Base-by-base conservation (phyloP, 2,113 vertebrate genomes). In the Coregonus clupeaformis region DNA sequence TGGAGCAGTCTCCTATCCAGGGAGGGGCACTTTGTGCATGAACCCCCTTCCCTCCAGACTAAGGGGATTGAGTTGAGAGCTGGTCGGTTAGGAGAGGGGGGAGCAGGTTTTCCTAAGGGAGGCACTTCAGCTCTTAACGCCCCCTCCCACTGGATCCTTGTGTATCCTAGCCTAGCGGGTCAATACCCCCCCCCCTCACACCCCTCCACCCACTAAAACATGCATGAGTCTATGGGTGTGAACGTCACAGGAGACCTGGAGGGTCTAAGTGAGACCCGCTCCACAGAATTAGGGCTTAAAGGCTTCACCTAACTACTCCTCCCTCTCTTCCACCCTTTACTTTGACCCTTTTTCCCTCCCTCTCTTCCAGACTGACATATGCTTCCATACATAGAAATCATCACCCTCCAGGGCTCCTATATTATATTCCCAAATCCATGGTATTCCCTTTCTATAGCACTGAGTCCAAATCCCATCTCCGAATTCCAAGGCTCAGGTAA, bases 211-310 rank as follows among this genome's bases (percentile, higher is more conserved):
- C 75, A 79, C 85, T 93, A 88, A 92, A 92, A 92, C 88, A 90
- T 91, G 90, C 87, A 93, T 92, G 92, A 93, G 89, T 79, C 77
- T 83, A 78, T 75, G 88, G 81, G 87, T 78, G 69, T 65, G 76
- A 83, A 83, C 14, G 66, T 80, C 82, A 81, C 74, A 55, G 73
- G 80, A 86, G 82, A 86, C 80, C 84, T 84, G 52, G 52, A 81
- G 25, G 81, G 83, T 79, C 84, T 88, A 86, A 89, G 86, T 90
- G 84, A 85, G 81, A 80, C 80, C 79, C 82, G 86, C 81, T 81
- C 85, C 79, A 52, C 42, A 72, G 87, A 89, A 89, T 91, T 88
- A 90, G 47, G 79, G 86, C 71, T n/a, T 79, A 74, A 90, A 73
- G 81, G 79, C 78, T 85, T 85, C 47, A 77, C 74, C 71, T 76